Evolutionary conservation across 2,888 invertebrate species (phyloP).

Genomic region (Allygus modestus): DNA sequence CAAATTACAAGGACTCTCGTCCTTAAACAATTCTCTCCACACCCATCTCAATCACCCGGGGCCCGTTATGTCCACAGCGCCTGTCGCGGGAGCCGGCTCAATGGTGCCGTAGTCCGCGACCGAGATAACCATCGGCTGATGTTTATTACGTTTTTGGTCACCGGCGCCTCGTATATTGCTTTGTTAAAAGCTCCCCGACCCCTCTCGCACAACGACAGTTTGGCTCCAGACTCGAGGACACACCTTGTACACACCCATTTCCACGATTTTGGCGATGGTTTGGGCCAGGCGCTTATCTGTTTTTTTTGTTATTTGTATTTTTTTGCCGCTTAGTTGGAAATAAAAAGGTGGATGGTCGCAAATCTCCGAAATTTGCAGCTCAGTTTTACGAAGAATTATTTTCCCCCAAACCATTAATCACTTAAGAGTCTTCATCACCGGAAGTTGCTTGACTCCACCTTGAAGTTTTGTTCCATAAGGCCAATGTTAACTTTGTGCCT

Average conservation of each 20-base stretch:
- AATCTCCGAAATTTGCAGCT: too few relatives aligned
- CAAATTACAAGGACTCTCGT: too few relatives aligned
- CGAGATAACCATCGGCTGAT: constrained; percentile 21
- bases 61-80: neutral
- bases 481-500: too few relatives aligned
- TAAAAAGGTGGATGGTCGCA: too few relatives aligned
- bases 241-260: constrained; percentile 2
- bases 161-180: constrained; percentile 48
- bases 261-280: neutral
- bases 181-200: constrained; percentile 34
- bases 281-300: neutral
- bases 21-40: too few relatives aligned
- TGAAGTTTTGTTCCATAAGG: too few relatives aligned
- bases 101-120: neutral
- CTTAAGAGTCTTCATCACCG: too few relatives aligned
- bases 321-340: too few relatives aligned
- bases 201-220: neutral
- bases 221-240: neutral
- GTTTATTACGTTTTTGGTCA: constrained; percentile 24
- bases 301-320: neutral
- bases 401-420: too few relatives aligned
- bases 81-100: neutral
- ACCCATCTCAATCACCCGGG: too few relatives aligned
- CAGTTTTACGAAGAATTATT: too few relatives aligned
- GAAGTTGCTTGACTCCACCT: too few relatives aligned